A percentile compares a stretch with the other conserved stretches of the same genome.
phyloP scores from a whole-genome alignment of 1,140 invertebrate genomes.

The Ooceraea biroi region DNA sequence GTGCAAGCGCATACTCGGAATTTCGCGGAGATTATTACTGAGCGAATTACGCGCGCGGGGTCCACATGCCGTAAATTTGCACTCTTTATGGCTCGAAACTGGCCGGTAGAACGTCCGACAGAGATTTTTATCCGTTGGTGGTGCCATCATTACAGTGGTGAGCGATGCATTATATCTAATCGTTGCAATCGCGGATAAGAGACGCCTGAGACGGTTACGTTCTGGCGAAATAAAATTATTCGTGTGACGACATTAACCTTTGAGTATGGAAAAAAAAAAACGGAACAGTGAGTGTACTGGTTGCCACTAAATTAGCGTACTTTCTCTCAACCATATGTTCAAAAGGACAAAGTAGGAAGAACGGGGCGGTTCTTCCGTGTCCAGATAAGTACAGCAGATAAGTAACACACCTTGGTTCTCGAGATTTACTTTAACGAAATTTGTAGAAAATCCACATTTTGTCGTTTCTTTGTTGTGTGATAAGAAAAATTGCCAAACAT shows the following conservation, averaged over 20 bases:
- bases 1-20: conserved; percentile 8
- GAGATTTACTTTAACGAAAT: background rate
- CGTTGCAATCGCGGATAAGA: background rate
- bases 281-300: background rate
- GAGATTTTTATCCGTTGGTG: background rate
- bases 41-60: conserved; percentile 1
- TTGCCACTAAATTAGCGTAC: conserved; percentile 8
- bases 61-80: conserved; percentile 16
- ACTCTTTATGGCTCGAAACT: background rate
- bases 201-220: background rate
- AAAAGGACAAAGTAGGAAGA: background rate
- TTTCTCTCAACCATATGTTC: background rate
- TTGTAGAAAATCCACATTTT: no score
- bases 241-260: conserved; percentile 7
- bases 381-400: conserved; percentile 3
- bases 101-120: no score
- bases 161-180: conserved; percentile 12
- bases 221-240: conserved; percentile 7
- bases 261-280: background rate
- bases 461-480: no score
- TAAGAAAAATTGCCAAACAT: no score
- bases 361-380: background rate
- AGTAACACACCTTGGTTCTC: background rate
- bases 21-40: conserved; percentile 27
- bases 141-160: background rate